Base-by-base conservation (phyloP, 2,888 invertebrate genomes). In the Holacanthella duospinosa region DNA sequence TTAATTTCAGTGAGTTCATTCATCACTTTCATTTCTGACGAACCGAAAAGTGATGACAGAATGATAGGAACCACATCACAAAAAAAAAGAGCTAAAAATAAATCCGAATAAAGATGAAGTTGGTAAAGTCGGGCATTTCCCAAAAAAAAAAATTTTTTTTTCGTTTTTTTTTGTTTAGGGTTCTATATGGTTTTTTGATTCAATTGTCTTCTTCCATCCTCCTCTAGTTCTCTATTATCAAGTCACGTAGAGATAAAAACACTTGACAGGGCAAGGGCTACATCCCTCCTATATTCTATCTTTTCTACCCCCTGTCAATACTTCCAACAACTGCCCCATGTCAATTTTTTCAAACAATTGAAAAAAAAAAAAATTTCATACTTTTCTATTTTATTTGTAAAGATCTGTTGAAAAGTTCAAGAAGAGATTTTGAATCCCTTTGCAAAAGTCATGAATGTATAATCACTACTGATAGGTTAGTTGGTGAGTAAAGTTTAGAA, bases 181-280 rank as follows among this genome's bases (percentile, higher is more conserved):
- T 16, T 36, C 16, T 36, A 6, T 27, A 60, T 67, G 62, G 66
- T 63, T 64, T 65, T 63, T 56, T 65, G 65, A 61, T 63, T 60
- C 60, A 63, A 53, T 59, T 59, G 59, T 28, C 58, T 58, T 62
- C 60, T 63, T 67, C 64, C 60, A 60, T 29, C 44, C 57, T 59
- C 63, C 59, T 59, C 59, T 44, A 48, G 43, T 63, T 61, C 53
- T 66, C 66, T 68, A 66, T 68, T 68, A 64, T 68, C 48, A 59
- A 66, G 68, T 68, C 68, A 68, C 68, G 68, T 68, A 66, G 65
- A 65, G 29, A 56, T 36, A 36, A 55, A 62, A 68, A 66, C 65
- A 68, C 68, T 64, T 68, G 68, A 68, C 68, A 68, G 65, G 59
- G 59, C 43, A 59, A 26, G 27, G 55, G 36, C 62, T 55, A n/a